Conservation (phyloP, 2,888 invertebrate genomes). For the Baronia brevicornis region DNA sequence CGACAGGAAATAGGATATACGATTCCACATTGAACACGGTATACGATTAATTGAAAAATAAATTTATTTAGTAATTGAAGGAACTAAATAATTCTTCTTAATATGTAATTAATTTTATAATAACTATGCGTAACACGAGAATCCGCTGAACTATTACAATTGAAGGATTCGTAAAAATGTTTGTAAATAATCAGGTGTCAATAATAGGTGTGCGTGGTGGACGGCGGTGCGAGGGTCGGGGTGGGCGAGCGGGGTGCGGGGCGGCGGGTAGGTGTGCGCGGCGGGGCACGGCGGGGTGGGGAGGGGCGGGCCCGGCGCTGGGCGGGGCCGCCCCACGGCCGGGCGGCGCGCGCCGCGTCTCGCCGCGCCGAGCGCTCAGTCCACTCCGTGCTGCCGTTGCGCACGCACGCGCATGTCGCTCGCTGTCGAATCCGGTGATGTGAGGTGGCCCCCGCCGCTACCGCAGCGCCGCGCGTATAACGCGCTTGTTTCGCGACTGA, state of each 20-base stretch:
- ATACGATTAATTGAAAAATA: too few species aligned
- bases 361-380: constrained; percentile 50
- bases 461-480: constrained; percentile 62
- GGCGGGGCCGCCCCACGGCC: constrained; percentile 56
- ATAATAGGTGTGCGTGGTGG: constrained; percentile 20
- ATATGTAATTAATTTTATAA: background rate
- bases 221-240: constrained; percentile 20
- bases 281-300: constrained; percentile 18
- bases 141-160: constrained; percentile 1
- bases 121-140: background rate
- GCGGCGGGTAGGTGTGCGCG: constrained; percentile 20
- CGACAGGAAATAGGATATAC: too few species aligned
- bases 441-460: constrained; percentile 73
- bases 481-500: constrained; percentile 66
- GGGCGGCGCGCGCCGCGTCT: constrained; percentile 55
- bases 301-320: constrained; percentile 39
- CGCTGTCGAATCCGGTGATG: constrained; percentile 62
- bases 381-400: constrained; percentile 71
- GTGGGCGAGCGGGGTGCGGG: constrained; percentile 19
- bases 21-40: too few species aligned
- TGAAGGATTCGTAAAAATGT: constrained; percentile 20
- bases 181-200: constrained; percentile 30
- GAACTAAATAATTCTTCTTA: too few species aligned
- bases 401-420: constrained; percentile 79
- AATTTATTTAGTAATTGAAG: too few species aligned